A percentile compares a stretch with the other conserved stretches of the same genome.
These are phyloP conservation scores for Pseudomyrmex cubaensis DNA, from an alignment of 1,140 invertebrate genomes.

Conservation along the genomic window DNA sequence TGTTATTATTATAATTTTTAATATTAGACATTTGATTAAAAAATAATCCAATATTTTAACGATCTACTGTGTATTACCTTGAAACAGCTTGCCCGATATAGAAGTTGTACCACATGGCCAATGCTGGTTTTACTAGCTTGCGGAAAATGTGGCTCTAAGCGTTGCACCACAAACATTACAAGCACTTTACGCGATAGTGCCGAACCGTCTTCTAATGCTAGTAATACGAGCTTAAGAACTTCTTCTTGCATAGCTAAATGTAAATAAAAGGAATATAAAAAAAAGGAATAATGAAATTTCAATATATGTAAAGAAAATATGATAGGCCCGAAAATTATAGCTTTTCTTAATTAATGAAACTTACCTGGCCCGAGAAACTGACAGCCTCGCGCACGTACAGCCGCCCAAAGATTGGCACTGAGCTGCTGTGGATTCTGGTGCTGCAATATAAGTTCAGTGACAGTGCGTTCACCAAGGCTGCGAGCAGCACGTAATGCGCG, in stretches of 20 bases:
- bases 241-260: slow-evolving; percentile 98
- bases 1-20: neutral
- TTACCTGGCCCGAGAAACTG: slow-evolving; percentile 98
- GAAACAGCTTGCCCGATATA: slow-evolving; percentile 99
- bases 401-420: slow-evolving; percentile 98
- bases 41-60: neutral
- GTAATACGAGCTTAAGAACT: slow-evolving; percentile 96
- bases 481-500: slow-evolving; percentile 93
- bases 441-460: slow-evolving; percentile 97
- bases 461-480: slow-evolving; percentile 96
- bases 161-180: slow-evolving; percentile 99
- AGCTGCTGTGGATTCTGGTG: slow-evolving; percentile 97
- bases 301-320: neutral
- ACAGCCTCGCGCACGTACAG: slow-evolving; percentile 97
- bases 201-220: slow-evolving; percentile 98
- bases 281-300: slow-evolving; percentile 8
- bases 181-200: slow-evolving; percentile 98
- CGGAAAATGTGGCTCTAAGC: slow-evolving; percentile 97
- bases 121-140: slow-evolving; percentile 99
- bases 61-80: slow-evolving; percentile 88
- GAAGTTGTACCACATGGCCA: slow-evolving; percentile 98
- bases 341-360: slow-evolving; percentile 3
- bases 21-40: neutral
- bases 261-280: neutral
- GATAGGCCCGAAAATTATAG: too few species aligned